phyloP scores from a whole-genome alignment of 2,888 invertebrate species.

The Hylaea fasciaria region DNA sequence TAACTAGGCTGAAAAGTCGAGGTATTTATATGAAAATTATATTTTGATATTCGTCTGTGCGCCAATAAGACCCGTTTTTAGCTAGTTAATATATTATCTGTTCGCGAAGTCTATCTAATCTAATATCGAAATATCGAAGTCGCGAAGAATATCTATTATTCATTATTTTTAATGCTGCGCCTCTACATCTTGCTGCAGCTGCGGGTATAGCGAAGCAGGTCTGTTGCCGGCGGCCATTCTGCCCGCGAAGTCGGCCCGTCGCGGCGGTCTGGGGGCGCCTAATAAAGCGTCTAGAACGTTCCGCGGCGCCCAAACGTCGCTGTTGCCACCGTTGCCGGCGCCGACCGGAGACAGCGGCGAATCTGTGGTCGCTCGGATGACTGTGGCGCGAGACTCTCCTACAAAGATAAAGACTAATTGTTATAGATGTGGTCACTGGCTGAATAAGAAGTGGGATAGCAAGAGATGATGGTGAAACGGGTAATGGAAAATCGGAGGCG shows the following conservation, averaged over 20 bases:
- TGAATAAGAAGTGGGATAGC: too few relatives aligned
- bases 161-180: constrained; percentile 50
- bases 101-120: too few relatives aligned
- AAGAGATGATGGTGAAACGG: too few relatives aligned
- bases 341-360: constrained; percentile 94
- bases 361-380: constrained; percentile 90
- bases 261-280: constrained; percentile 79
- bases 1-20: too few relatives aligned
- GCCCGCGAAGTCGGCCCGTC: constrained; percentile 86
- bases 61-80: too few relatives aligned
- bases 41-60: too few relatives aligned
- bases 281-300: constrained; percentile 83
- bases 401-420: constrained; percentile 30
- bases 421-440: not conserved
- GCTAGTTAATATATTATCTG: too few relatives aligned
- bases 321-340: constrained; percentile 60
- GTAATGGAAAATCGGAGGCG: too few relatives aligned
- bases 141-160: too few relatives aligned
- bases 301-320: constrained; percentile 76
- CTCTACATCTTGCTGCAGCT: constrained; percentile 83
- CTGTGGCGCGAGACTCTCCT: constrained; percentile 76
- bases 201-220: constrained; percentile 90
- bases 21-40: too few relatives aligned
- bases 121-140: too few relatives aligned
- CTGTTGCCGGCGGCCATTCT: constrained; percentile 87